Percentiles rank a stretch among this genome's conserved stretches.
phyloP scores from a whole-genome alignment of 2,888 invertebrate species.

The Campaea margaritaria region DNA sequence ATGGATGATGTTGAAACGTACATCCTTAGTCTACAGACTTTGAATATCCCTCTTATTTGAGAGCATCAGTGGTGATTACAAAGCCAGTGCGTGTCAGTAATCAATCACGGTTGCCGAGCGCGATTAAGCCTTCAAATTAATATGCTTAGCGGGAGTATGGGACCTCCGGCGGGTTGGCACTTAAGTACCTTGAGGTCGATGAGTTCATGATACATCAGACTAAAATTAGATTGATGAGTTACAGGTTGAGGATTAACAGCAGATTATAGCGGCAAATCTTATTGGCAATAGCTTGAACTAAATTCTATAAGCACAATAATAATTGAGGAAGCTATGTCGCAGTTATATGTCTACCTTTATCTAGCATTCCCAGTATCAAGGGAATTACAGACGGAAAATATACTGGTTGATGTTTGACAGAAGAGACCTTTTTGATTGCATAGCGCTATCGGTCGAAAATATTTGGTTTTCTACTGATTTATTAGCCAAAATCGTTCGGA shows the following conservation, averaged over 20 bases:
- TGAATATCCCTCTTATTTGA: slow-evolving; percentile 3
- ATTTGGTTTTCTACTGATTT: too few species aligned
- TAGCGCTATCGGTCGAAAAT: too few species aligned
- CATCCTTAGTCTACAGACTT: background rate
- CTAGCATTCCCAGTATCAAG: too few species aligned
- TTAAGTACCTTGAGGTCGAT: slow-evolving; percentile 24
- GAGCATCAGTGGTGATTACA: slow-evolving; percentile 20
- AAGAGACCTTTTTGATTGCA: too few species aligned
- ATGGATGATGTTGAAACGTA: too few species aligned
- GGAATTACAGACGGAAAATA: too few species aligned
- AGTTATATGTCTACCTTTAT: too few species aligned
- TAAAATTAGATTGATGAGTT: slow-evolving; percentile 19
- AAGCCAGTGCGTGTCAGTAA: slow-evolving; percentile 35
- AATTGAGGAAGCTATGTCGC: too few species aligned
- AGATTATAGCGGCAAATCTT: background rate
- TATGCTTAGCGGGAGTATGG: slow-evolving; percentile 31
- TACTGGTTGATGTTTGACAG: too few species aligned
- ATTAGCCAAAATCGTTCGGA: too few species aligned
- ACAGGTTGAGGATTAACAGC: slow-evolving; percentile 1
- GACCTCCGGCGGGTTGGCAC: slow-evolving; percentile 14
- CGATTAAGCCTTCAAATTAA: slow-evolving; percentile 33
- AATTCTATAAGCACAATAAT: too few species aligned
- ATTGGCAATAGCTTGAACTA: background rate
- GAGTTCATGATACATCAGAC: slow-evolving; percentile 5
- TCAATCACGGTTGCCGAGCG: slow-evolving; percentile 31